Evolutionary conservation across 2,797 vertebrate species (phyloP), one percentile per base, ranked within the genome.

Genomic region (Malacoraja senta): DNA sequence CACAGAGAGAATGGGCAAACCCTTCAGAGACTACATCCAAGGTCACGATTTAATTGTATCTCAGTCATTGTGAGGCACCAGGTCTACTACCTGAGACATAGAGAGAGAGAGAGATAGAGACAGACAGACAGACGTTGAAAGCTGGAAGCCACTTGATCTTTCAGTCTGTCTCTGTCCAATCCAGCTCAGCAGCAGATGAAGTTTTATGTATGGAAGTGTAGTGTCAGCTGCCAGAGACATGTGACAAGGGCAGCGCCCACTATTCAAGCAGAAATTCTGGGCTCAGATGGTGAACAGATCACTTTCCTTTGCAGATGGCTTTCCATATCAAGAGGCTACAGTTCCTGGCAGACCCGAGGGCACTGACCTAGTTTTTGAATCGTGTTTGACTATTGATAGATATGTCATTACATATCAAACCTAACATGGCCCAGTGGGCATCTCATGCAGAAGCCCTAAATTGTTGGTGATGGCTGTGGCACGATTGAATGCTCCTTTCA

Each of bases 301-400:
- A n/a, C 58, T 84, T 58, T 84, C 32, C 84, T 35, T 63, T 19
- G 29, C 7, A 65, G 61, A 32, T 32, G n/a, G 84, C 4, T 88
- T 88, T 88, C 83, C 29, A 88, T 88, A 65, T 21, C 61, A 88
- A 88, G 58, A 32, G 29, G n/a, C 13, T n/a, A 8, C 84, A 65
- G 61, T 65, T 63, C 63, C 81, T 88, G 61, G 84, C 83, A 63
- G 61, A 65, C 29, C 15, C 1, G 13, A 65, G n/a, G 84, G 84
- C 32, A n/a, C 61, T 65, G 61, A 83, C 44, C 44, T 83, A 88
- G 29, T 88, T 88, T n/a, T 63, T 65, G 61, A 63, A 88, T 88
- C 15, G 32, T 35, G 61, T 65, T 65, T 88, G 29, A 32, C n/a
- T 88, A 19, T 65, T 65, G 84, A 65, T 32, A 35, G 84, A 65